These are phyloP conservation scores for Beroe ovata DNA, from an alignment of 37 sponge, comb jelly and placozoan species.

Conservation along the genomic window DNA sequence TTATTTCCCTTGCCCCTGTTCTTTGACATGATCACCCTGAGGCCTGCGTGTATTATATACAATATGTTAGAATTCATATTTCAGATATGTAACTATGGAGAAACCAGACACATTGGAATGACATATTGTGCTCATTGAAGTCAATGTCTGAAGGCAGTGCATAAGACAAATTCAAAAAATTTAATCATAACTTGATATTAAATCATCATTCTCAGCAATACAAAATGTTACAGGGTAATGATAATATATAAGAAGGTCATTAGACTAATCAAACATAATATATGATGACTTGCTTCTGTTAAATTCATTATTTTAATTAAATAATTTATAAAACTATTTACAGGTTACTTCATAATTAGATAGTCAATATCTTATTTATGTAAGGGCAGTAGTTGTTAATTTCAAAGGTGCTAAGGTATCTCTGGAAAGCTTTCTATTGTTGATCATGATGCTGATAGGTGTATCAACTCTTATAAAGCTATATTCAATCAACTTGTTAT, in stretches of 20 bases:
- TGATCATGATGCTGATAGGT: constrained; percentile 8
- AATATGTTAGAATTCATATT: too few species aligned
- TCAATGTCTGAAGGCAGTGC: too few species aligned
- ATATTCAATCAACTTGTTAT: neutral
- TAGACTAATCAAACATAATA: neutral
- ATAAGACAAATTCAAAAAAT: too few species aligned
- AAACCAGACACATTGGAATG: too few species aligned
- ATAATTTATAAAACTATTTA: neutral
- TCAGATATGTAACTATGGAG: too few species aligned
- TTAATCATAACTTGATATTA: too few species aligned
- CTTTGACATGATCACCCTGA: neutral
- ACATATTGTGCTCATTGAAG: too few species aligned
- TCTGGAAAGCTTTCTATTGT: neutral
- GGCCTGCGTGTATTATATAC: neutral
- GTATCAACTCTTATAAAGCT: neutral
- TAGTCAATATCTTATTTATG: too few species aligned
- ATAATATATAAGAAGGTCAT: too few species aligned
- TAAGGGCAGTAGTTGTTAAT: constrained; percentile 18
- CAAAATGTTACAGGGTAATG: too few species aligned
- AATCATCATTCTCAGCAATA: too few species aligned
- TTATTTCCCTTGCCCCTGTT: constrained; percentile 23
- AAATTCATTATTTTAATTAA: neutral
- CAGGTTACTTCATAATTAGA: neutral
- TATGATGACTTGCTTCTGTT: neutral
- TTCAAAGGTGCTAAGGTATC: constrained; percentile 14